A percentile compares a stretch with the other conserved stretches of the same genome.
Conservation (phyloP, 2,797 vertebrate genomes). For the Sparidentex hasta region DNA sequence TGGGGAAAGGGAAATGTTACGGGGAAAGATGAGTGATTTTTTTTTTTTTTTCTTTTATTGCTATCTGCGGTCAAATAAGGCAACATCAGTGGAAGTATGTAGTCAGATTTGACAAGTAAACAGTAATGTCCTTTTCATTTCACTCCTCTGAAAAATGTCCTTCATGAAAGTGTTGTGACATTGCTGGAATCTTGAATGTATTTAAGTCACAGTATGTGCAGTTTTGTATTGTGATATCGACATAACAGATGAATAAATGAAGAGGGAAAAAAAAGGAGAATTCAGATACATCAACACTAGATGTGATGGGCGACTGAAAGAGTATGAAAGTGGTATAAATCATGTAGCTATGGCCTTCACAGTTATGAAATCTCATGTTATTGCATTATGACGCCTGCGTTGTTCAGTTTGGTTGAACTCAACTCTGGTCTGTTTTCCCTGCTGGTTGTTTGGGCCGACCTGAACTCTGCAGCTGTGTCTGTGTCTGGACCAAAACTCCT, state of each 20-base stretch:
- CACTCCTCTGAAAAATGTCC: not conserved
- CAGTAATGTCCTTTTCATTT: not conserved
- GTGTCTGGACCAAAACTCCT: not conserved
- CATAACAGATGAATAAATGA: not conserved
- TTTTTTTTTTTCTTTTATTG: no score
- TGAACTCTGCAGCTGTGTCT: not conserved
- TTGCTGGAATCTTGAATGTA: not conserved
- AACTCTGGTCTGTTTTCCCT: not conserved
- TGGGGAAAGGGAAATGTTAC: not conserved
- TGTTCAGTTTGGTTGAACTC: not conserved
- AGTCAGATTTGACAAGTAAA: slow-evolving; percentile 5
- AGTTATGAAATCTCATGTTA: not conserved
- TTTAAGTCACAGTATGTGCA: not conserved
- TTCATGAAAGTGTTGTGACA: not conserved
- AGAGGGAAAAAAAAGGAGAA: not conserved
- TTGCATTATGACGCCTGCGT: not conserved
- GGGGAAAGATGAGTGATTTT: not conserved
- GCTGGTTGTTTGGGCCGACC: not conserved
- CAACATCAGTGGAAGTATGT: not conserved
- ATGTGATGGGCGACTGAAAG: not conserved
- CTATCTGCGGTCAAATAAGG: slow-evolving; percentile 11
- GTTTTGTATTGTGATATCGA: not conserved
- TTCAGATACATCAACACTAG: no score
- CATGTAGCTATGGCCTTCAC: not conserved
- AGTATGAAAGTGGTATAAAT: not conserved